Base-by-base conservation (phyloP, 2,888 invertebrate species). In the Hypolimnas misippus region DNA sequence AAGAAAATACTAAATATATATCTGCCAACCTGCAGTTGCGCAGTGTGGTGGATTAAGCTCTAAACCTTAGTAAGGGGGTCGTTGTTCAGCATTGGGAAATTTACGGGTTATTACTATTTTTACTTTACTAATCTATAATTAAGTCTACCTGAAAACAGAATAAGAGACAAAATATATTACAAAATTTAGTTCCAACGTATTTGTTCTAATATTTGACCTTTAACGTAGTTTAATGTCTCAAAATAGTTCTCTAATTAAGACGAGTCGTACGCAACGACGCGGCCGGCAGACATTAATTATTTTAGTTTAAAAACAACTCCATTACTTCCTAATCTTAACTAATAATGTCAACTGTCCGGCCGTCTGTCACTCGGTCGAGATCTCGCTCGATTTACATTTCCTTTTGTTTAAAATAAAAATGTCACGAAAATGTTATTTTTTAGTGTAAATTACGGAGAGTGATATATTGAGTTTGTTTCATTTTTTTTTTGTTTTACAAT, bases 261-360 rank as follows among this genome's bases (percentile, higher is more conserved):
- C 25, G n/a, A 42, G 54, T 44, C 5, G 49, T 49, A 46, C 49
- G 55, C 40, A 19, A 61, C 50, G 50, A 42, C 12, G 17, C 50
- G 29, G n/a, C n/a, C 61, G 55, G 29, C 50, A 42, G 58, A 67
- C 58, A 59, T 67, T 65, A 62, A 67, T 67, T 67, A 67, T 65
- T 59, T 67, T 51, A 42, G 51, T 62, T 62, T 62, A 53, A 60
- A 49, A 59, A 53, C 53, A 38, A 64, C 55, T 62, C 42, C 52
- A 65, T 65, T 62, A 62, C 57, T 62, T 65, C 56, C 67, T 49
- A 58, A 62, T 59, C 62, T 54, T 16, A 67, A 64, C 64, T 65
- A 67, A 67, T 67, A 59, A 64, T 50, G 50, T 50, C 49, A 54
- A 46, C 46, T 49, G 62, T 67, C 67, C 52, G 59, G 55, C 55